Base-by-base conservation (phyloP, 1,140 invertebrate species). In the Lepidotrigona ventralis region DNA sequence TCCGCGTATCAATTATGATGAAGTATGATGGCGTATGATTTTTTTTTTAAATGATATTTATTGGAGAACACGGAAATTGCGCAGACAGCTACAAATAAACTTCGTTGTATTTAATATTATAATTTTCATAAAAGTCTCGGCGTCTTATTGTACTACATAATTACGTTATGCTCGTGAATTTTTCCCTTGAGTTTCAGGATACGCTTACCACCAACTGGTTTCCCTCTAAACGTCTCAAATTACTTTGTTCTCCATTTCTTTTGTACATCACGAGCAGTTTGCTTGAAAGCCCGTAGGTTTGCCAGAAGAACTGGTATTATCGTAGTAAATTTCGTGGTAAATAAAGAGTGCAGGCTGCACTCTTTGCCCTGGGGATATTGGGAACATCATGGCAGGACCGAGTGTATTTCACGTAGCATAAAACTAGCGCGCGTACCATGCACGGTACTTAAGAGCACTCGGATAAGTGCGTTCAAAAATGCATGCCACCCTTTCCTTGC, bases 391-490 rank as follows among this genome's bases (percentile, higher is more conserved):
- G 33, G 83, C 68, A 60, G 39, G 71, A 19, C 64, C 66, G 63
- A 56, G 68, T 69, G 83, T 88, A 87, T 89, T 86, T 88, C 73
- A 87, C 77, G 76, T 51, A 64, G 81, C 73, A 73, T 85, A 75
- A 89, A 88, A 88, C 77, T 76, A 85, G 60, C 84, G 80, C 73
- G 81, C 70, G 68, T 64, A 79, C 58, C 68, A 46, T 58, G 77
- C 66, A 63, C 73, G 63, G 80, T 88, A 73, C 87, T 88, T 85
- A 85, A 85, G 86, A 81, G 84, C 86, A 81, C 77, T 86, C 84
- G 66, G 84, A 78, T 86, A 88, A 88, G 87, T 88, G 86, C 84
- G 79, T 84, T 89, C 54, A 88, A 89, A 88, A 86, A 89, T 88
- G 84, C 82, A 88, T 75, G 79, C 54, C 46, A 63, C 82, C 66